Conservation (phyloP, 2,113 vertebrate species). For the Rhagologus leucostigma region DNA sequence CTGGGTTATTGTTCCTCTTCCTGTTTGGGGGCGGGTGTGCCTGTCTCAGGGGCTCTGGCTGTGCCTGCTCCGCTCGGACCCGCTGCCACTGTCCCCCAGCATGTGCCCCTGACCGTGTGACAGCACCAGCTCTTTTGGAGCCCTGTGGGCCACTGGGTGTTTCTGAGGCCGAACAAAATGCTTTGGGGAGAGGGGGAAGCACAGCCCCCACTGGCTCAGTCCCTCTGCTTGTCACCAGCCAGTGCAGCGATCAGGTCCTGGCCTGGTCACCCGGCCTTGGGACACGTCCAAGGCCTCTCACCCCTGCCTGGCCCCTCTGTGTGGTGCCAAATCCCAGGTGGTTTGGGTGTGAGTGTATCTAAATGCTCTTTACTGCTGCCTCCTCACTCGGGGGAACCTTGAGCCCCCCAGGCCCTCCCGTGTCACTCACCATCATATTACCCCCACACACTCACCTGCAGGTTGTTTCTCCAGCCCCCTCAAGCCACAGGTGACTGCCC, state of each 20-base stretch:
- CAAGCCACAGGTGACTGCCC: not conserved
- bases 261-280: fast-evolving
- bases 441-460: not conserved
- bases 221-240: not conserved
- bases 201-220: fast-evolving
- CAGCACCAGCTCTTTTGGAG: not conserved
- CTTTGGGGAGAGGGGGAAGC: not conserved
- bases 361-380: not conserved
- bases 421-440: not conserved
- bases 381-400: fast-evolving
- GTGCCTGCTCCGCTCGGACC: not conserved
- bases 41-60: not conserved
- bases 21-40: not conserved
- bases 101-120: fast-evolving
- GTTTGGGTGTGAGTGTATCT: not conserved
- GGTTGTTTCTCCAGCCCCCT: not conserved
- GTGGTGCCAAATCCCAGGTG: not conserved
- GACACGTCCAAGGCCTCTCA: fast-evolving
- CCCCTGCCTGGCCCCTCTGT: not conserved
- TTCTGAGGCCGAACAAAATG: not conserved
- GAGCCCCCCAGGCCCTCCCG: not conserved
- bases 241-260: not conserved
- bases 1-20: constrained; percentile 39
- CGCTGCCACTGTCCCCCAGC: not conserved
- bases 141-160: not conserved